Percentiles rank a stretch among this genome's conserved stretches.
Evolutionary conservation across 2,888 invertebrate genomes (phyloP).

Genomic region (Cantharis lateralis): DNA sequence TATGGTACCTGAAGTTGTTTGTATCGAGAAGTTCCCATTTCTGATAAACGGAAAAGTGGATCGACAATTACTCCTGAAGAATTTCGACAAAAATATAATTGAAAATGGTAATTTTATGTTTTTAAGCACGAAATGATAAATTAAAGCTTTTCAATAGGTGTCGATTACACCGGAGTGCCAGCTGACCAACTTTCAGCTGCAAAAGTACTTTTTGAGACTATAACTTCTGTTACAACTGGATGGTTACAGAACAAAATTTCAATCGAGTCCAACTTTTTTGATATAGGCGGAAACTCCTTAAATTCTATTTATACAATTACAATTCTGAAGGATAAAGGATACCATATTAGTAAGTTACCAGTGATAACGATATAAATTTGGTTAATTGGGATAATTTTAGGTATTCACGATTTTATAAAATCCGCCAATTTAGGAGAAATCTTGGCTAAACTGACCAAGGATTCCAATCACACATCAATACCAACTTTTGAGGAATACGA

Average conservation of each 20-base stretch:
- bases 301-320: constrained; percentile 85
- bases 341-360: constrained; percentile 69
- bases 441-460: constrained; percentile 61
- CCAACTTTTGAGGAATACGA: constrained; percentile 35
- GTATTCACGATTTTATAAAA: constrained; percentile 78
- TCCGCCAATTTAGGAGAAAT: constrained; percentile 73
- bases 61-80: constrained; percentile 74
- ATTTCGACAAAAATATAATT: constrained; percentile 66
- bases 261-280: constrained; percentile 75
- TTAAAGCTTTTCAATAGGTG: constrained; percentile 55
- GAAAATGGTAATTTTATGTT: neutral
- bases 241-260: constrained; percentile 66
- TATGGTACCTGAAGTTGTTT: constrained; percentile 72
- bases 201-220: constrained; percentile 72
- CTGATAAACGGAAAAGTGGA: constrained; percentile 88
- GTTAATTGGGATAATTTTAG: no score
- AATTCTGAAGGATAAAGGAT: constrained; percentile 74
- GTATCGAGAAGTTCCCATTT: constrained; percentile 75
- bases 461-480: constrained; percentile 39
- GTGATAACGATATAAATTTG: no score
- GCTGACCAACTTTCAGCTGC: constrained; percentile 66
- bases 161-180: constrained; percentile 69
- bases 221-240: constrained; percentile 72
- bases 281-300: constrained; percentile 84
- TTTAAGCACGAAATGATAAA: neutral